Percentiles rank a stretch among this genome's conserved stretches.
phyloP scores from a whole-genome alignment of 2,113 vertebrate species.

The Uropsilus gracilis region DNA sequence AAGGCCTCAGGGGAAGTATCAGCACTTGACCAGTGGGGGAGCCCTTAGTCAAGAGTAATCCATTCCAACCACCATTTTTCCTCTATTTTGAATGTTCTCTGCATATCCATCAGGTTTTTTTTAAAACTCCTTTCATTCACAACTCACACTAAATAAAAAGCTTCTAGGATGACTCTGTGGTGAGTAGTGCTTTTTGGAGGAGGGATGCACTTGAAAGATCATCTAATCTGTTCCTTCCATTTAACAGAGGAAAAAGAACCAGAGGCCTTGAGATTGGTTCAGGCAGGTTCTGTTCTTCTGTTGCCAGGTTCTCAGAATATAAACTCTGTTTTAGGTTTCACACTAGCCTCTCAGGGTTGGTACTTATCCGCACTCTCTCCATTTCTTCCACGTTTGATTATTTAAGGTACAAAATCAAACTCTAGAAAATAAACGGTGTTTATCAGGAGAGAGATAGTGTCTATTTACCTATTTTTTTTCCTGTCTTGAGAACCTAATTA shows the following conservation, averaged over 20 bases:
- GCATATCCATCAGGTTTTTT: not conserved
- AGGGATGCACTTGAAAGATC: not conserved
- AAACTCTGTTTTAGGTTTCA: accelerated
- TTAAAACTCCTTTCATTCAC: not conserved
- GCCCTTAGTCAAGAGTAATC: not conserved
- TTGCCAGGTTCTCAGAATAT: not conserved
- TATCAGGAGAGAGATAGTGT: not conserved
- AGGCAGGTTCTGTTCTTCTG: not conserved
- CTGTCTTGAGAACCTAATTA: not conserved
- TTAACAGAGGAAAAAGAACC: not conserved
- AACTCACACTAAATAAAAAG: not conserved
- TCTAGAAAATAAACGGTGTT: not conserved
- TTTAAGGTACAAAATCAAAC: not conserved
- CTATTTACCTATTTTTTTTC: not conserved
- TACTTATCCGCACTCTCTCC: not conserved
- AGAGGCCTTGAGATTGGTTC: not conserved
- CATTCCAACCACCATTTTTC: not conserved
- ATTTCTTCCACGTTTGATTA: not conserved
- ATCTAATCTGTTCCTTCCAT: not conserved
- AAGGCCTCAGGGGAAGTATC: not conserved
- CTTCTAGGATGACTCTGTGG: not conserved
- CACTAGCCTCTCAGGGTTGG: too few species aligned
- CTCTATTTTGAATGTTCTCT: not conserved
- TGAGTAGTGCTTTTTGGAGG: not conserved
- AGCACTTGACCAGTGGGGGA: not conserved